Conservation (phyloP, 1,140 invertebrate genomes). For the Anoplolepis gracilipes region DNA sequence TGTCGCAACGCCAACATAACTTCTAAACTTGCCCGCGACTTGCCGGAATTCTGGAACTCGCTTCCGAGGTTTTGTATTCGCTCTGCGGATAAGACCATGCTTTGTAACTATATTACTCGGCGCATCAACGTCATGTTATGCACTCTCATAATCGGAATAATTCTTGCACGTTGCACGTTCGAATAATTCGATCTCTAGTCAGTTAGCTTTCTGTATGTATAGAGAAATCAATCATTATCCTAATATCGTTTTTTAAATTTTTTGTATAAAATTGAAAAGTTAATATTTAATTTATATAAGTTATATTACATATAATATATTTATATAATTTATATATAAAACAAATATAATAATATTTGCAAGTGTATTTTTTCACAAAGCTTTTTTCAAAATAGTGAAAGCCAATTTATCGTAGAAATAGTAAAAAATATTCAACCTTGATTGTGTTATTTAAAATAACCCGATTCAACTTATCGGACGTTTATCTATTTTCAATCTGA, state of each 20-base stretch:
- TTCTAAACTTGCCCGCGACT: conserved; percentile 63
- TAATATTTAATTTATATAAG: too few species aligned
- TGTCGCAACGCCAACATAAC: conserved; percentile 59
- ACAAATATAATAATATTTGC: too few species aligned
- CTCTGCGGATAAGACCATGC: conserved; percentile 35
- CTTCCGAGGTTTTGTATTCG: conserved; percentile 60
- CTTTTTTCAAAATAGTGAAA: not conserved
- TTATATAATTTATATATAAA: too few species aligned
- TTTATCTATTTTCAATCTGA: conserved; percentile 58
- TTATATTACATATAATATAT: too few species aligned
- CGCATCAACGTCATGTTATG: conserved; percentile 40
- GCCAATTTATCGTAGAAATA: too few species aligned
- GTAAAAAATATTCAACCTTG: not conserved
- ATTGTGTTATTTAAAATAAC: not conserved
- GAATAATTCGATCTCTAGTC: conserved; percentile 37
- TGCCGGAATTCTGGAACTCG: conserved; percentile 61
- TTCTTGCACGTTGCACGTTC: conserved; percentile 40
- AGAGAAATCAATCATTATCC: not conserved
- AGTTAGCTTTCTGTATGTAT: not conserved
- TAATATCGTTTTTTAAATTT: not conserved
- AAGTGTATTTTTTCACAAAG: not conserved
- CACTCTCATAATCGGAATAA: not conserved
- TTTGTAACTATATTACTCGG: conserved; percentile 47
- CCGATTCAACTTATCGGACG: conserved; percentile 31
- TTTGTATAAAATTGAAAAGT: too few species aligned